Percentiles rank a stretch among this genome's conserved stretches.
These are phyloP conservation scores for Neodiprion fabricii DNA, from an alignment of 1,140 invertebrate species.

Conservation along the genomic window DNA sequence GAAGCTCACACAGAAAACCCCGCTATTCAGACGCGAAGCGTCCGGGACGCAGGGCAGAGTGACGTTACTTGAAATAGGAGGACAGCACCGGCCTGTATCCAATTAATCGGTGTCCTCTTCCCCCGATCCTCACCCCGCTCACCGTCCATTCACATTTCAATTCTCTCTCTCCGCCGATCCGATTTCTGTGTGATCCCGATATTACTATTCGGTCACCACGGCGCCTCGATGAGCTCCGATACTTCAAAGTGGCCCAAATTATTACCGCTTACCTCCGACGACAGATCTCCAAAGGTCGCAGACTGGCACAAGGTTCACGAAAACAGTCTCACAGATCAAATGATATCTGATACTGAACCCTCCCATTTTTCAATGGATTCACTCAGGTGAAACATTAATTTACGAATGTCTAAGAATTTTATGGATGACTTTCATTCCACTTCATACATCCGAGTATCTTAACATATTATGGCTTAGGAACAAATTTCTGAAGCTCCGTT, in stretches of 20 bases:
- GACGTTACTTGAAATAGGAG: constrained; percentile 1
- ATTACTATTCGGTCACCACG: not conserved
- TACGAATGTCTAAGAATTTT: no score
- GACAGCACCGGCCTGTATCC: not conserved
- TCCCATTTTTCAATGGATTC: no score
- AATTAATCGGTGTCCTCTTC: not conserved
- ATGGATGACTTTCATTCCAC: no score
- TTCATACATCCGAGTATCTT: no score
- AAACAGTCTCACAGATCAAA: no score
- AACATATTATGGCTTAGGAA: no score
- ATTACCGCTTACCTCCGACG: not conserved
- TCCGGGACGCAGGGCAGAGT: not conserved
- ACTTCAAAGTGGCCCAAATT: not conserved
- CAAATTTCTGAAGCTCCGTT: no score
- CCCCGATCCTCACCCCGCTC: not conserved
- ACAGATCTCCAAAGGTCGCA: not conserved
- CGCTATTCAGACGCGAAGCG: not conserved
- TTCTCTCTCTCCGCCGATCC: not conserved
- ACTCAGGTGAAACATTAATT: no score
- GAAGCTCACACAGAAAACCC: not conserved
- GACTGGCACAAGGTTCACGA: no score
- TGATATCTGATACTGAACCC: no score
- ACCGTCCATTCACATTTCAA: not conserved
- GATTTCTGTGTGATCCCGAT: not conserved
- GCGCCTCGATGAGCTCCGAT: not conserved